Base-by-base conservation (phyloP, 2,113 vertebrate genomes). In the Phoxinus phoxinus region DNA sequence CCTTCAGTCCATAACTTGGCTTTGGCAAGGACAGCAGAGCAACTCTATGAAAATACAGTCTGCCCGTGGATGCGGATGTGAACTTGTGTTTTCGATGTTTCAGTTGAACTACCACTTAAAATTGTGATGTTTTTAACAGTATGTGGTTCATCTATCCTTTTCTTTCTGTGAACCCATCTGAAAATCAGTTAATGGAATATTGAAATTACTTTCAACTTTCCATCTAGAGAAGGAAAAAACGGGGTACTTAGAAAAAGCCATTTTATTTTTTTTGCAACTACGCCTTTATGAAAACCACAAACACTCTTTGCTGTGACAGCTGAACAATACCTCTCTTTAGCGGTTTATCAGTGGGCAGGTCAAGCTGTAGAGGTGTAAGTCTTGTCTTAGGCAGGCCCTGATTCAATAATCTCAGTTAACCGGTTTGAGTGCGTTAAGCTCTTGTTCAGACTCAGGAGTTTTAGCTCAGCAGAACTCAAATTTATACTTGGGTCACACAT, bases 1-100 rank as follows among this genome's bases (percentile, higher is more conserved):
- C 81, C 72, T 67, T 84, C 78, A 86, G 81, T 78, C 83, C 82
- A 83, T 77, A 88, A 46, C 81, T 83, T 56, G 69, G 56, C 81
- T 79, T 75, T 83, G 84, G 80, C 71, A 56, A 63, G 58, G 56
- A 27, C 46, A 21, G 37, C 85, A 76, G 69, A 35, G 73, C 56
- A 32, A 75, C 71, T 32, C 21, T 2, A 72, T 59, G 44, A 37
- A 63, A 15, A 35, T 44, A 58, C 56, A 19, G 27, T 86, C 71
- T 74, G 78, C 72, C 53, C 30, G 23, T 80, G 79, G 58, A 84
- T 73, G 15, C 74, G 30, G 79, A 85, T 11, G 30, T 25, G 21
- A 63, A 76, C 69, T 58, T 58, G 76, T 81, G 44, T 80, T 75
- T 79, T 81, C 41, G 41, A 81, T 75, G 81, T 83, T 81, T 86